Conservation (phyloP, 1,140 invertebrate species). For the Pentalonia nigronervosa region DNA sequence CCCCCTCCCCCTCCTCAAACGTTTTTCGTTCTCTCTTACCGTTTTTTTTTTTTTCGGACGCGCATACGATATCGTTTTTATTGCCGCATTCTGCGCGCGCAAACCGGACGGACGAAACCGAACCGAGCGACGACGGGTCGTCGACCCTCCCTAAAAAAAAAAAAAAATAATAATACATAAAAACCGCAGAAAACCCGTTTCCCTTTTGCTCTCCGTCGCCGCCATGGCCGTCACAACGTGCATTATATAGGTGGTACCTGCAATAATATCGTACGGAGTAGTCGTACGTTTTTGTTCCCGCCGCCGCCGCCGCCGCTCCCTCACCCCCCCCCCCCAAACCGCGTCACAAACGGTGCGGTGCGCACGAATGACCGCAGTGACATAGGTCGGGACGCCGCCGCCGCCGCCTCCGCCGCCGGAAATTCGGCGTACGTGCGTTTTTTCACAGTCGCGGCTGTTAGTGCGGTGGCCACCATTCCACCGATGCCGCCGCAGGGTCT, state of each 20-base stretch:
- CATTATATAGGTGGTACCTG: neutral
- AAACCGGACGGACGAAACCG: slow-evolving; percentile 15
- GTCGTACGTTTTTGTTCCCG: neutral
- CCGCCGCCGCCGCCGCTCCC: neutral
- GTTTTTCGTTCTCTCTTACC: slow-evolving; percentile 13
- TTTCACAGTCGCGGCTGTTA: neutral
- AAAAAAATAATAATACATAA: neutral
- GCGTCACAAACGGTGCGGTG: neutral
- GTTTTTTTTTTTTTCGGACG: slow-evolving; percentile 6
- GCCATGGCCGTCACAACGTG: neutral
- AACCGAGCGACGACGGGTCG: slow-evolving; percentile 32
- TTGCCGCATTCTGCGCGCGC: neutral
- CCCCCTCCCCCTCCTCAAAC: neutral
- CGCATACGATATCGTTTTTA: neutral
- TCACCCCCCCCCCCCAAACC: too few relatives aligned
- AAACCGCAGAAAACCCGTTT: slow-evolving; percentile 53
- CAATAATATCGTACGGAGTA: too few relatives aligned
- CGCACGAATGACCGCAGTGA: slow-evolving; percentile 43
- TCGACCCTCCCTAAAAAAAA: slow-evolving; percentile 42
- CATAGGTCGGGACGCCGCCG: slow-evolving; percentile 34
- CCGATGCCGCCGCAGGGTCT: neutral
- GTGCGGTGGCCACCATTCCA: neutral
- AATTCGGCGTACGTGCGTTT: slow-evolving; percentile 24
- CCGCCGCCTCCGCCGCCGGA: neutral
- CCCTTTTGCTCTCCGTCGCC: slow-evolving; percentile 29